Conservation (phyloP, 2,113 vertebrate species). For the Carollia perspicillata region DNA sequence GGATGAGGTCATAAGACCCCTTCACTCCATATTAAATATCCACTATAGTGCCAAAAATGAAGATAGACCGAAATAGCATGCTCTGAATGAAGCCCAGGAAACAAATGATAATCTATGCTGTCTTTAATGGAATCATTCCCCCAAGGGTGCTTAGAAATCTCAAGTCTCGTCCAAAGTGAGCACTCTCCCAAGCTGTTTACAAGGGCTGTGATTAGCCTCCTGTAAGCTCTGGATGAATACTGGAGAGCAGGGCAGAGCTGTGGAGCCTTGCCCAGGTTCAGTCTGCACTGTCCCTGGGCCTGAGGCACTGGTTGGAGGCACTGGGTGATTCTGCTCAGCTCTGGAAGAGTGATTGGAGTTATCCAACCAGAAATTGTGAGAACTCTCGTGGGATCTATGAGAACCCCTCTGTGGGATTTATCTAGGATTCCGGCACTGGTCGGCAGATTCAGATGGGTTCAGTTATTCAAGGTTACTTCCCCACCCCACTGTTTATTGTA, state of each 20-base stretch:
- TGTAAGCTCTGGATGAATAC: background rate
- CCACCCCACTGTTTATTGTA: background rate
- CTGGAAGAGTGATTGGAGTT: background rate
- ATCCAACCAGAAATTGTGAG: background rate
- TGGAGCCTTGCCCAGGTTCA: background rate
- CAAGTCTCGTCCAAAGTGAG: background rate
- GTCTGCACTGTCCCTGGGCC: background rate
- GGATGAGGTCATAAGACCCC: background rate
- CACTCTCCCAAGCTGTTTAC: background rate
- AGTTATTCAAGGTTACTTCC: background rate
- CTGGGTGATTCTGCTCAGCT: background rate
- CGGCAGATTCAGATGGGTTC: background rate
- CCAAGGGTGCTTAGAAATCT: background rate
- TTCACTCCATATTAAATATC: background rate
- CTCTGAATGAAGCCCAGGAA: conserved; percentile 26
- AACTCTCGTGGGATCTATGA: background rate
- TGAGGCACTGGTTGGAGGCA: background rate
- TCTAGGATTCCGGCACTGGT: background rate
- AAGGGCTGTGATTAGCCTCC: background rate
- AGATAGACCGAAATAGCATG: background rate
- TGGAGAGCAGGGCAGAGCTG: background rate
- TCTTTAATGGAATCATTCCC: background rate
- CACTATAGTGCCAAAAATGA: background rate
- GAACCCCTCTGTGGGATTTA: background rate
- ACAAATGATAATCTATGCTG: background rate